Conservation (phyloP, 2,797 vertebrate species). For the Sparus aurata region DNA sequence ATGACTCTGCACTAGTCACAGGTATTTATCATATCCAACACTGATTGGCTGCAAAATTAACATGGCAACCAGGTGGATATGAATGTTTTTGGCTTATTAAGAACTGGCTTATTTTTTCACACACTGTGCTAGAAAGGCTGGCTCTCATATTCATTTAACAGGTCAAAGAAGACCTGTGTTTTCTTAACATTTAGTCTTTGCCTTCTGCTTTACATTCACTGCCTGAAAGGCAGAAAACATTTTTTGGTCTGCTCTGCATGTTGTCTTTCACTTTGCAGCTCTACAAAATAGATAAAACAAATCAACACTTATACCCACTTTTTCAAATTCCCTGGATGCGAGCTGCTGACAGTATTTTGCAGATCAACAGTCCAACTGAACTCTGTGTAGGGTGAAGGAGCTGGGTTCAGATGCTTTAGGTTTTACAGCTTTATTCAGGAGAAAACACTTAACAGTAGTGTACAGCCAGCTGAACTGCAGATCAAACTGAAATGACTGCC, state of each 20-base stretch:
- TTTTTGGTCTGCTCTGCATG: background rate
- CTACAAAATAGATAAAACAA: background rate
- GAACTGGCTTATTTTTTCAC: background rate
- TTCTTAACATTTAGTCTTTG: background rate
- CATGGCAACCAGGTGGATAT: too few species aligned
- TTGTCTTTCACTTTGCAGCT: background rate
- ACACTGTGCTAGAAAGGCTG: background rate
- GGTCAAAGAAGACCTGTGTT: background rate
- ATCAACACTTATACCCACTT: background rate
- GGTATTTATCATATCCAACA: too few species aligned
- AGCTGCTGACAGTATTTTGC: background rate
- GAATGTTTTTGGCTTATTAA: too few species aligned
- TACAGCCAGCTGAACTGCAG: background rate
- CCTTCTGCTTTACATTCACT: background rate
- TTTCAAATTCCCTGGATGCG: background rate
- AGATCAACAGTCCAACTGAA: background rate
- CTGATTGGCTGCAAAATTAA: too few species aligned
- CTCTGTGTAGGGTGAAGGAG: background rate
- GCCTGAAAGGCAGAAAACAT: background rate
- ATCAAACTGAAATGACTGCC: background rate
- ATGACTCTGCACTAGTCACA: too few species aligned
- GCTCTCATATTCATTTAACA: background rate
- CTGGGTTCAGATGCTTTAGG: background rate
- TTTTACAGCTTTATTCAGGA: background rate
- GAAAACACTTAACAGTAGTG: background rate